Base-by-base conservation (phyloP, 2,888 invertebrate species). In the Nudaria mundana region DNA sequence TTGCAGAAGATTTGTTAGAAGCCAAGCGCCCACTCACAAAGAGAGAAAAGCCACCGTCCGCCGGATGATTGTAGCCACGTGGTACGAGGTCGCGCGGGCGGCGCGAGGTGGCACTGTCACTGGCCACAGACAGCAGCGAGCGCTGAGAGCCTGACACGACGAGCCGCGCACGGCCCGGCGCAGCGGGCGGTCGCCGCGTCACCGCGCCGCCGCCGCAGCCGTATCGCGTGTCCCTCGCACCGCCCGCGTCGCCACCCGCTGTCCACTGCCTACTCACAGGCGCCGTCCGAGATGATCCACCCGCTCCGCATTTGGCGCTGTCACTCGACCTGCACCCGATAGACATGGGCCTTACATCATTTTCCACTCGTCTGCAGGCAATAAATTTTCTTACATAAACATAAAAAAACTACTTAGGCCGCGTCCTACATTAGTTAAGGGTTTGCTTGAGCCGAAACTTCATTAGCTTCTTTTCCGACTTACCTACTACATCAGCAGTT, bases 231-330 rank as follows among this genome's bases (percentile, higher is more conserved):
- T 52, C 49, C 65, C 55, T 46, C 63, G 52, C 63, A 44, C 49
- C 61, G 66, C 87, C 88, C 56, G 83, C 90, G 83, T 76, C 90
- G 87, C 65, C 50, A 49, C 40, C 62, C 48, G 68, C 65, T 34
- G 65, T 64, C 84, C 91, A 91, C 71, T 90, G 79, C 81, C 81
- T 83, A 83, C 83, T 83, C 83, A 83, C 83, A 89, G 71, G 92
- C 87, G 78, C 92, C 89, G 82, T 90, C 15, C 62, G 50, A 37
- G 59, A 50, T 2, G 80, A 74, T 79, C 75, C 90, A 82, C 85
- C 91, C 77, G 80, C 77, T 41, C 82, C 79, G 72, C 91, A 91
- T 64, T 92, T 92, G 45, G 92, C 91, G 64, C 92, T 92, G 82
- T 92, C 92, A 70, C 92, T 92, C 64, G 92, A 92, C 80, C 92